Percentiles rank a stretch among this genome's conserved stretches.
Conservation (phyloP, 1,140 invertebrate genomes). For the Panagrolaimus sp. region DNA sequence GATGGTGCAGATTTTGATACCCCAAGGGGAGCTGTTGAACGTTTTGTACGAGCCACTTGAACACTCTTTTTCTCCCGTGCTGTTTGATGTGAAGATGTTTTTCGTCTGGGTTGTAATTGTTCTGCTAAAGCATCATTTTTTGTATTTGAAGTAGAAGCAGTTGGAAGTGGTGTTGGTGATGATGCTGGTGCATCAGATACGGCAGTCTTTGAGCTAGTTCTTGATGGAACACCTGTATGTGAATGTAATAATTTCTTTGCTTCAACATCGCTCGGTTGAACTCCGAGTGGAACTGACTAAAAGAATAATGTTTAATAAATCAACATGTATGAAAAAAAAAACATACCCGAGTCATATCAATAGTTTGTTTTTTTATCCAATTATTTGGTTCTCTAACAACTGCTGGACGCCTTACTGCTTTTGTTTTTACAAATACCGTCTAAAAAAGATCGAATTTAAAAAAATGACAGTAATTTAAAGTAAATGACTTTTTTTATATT, state of each 20-base stretch:
- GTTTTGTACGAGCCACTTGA: too few relatives aligned
- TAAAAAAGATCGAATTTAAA: neutral
- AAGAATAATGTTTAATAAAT: neutral
- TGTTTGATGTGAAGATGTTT: too few relatives aligned
- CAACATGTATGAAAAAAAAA: neutral
- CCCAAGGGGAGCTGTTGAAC: too few relatives aligned
- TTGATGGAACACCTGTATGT: constrained; percentile 7
- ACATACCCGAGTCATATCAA: constrained; percentile 1
- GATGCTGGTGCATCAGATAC: neutral
- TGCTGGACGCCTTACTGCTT: neutral
- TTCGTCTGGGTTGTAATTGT: too few relatives aligned
- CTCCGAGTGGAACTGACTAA: neutral
- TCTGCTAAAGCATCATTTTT: too few relatives aligned
- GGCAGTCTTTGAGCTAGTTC: neutral
- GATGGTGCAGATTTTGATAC: too few relatives aligned
- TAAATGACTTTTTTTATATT: too few relatives aligned
- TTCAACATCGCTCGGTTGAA: neutral
- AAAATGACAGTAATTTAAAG: too few relatives aligned
- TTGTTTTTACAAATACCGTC: constrained; percentile 6
- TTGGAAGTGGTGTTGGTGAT: neutral
- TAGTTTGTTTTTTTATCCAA: neutral
- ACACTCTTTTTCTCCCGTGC: too few relatives aligned
- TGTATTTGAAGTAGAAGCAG: neutral
- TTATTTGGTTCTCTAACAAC: neutral
- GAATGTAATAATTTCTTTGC: neutral